Evolutionary conservation across 2,113 vertebrate genomes (phyloP).

Genomic region (Sinocyclocheilus maitianheensis): DNA sequence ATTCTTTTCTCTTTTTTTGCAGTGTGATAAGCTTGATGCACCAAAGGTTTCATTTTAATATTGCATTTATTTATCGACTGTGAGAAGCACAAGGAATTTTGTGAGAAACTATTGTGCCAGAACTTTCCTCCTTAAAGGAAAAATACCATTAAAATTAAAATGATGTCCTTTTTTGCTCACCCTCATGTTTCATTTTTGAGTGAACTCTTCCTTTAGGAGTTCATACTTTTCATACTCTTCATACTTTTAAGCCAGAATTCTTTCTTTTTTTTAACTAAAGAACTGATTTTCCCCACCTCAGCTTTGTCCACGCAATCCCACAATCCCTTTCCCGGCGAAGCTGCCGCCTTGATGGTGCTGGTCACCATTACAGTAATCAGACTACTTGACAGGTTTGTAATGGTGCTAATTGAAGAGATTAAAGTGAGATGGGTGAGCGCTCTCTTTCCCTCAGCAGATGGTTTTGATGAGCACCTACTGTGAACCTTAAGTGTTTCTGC

Average conservation of each 20-base stretch:
- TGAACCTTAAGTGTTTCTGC: conserved; percentile 99
- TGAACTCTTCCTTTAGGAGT: background rate
- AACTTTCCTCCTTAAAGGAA: too few relatives aligned
- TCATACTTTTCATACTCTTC: background rate
- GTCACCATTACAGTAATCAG: conserved; percentile 94
- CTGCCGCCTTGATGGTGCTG: conserved; percentile 67
- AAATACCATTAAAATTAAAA: too few relatives aligned
- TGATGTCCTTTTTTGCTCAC: background rate
- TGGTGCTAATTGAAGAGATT: conserved; percentile 99
- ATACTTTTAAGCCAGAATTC: background rate
- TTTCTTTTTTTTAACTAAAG: background rate
- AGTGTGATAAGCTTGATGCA: too few relatives aligned
- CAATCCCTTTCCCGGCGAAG: conserved; percentile 21
- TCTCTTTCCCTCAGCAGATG: conserved; percentile 90
- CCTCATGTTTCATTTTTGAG: background rate
- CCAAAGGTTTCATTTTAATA: too few relatives aligned
- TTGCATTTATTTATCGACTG: too few relatives aligned
- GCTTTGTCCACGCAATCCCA: conserved; percentile 9
- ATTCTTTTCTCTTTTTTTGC: too few relatives aligned
- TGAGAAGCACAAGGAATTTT: too few relatives aligned
- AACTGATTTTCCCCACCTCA: background rate
- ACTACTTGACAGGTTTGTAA: conserved; percentile 94
- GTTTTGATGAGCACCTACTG: conserved; percentile 99
- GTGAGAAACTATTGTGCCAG: too few relatives aligned
- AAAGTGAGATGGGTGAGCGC: conserved; percentile 76